These are phyloP conservation scores for Eristalis pertinax DNA, from an alignment of 2,888 invertebrate genomes.

Conservation along the genomic window DNA sequence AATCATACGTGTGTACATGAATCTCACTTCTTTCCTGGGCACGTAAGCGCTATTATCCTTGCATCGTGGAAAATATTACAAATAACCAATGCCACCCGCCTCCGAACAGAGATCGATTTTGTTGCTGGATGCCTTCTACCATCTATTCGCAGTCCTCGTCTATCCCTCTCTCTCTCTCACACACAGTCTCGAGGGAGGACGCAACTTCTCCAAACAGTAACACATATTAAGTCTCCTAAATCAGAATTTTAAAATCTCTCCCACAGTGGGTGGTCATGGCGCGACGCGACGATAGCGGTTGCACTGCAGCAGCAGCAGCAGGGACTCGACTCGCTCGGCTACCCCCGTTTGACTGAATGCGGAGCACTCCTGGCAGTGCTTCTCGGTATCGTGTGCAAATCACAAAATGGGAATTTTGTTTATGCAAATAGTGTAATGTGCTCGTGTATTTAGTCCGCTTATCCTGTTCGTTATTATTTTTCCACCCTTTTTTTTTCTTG, in stretches of 20 bases:
- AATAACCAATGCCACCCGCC: conserved; percentile 35
- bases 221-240: conserved; percentile 66
- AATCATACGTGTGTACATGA: conserved; percentile 6
- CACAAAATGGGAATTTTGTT: conserved; percentile 68
- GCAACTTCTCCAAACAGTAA: conserved; percentile 52
- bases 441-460: conserved; percentile 63
- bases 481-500: conserved; percentile 1
- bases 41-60: conserved; percentile 60
- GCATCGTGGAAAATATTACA: conserved; percentile 42
- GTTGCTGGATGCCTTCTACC: background rate
- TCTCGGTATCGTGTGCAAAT: conserved; percentile 38
- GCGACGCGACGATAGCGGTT: background rate
- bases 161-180: background rate
- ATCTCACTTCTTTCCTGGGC: conserved; percentile 29
- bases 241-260: conserved; percentile 62
- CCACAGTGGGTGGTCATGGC: too few species aligned
- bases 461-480: conserved; percentile 25
- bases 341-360: background rate
- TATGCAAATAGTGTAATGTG: conserved; percentile 70
- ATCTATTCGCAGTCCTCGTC: background rate
- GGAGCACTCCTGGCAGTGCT: background rate
- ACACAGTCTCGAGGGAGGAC: background rate
- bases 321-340: background rate
- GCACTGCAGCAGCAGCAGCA: too few species aligned
- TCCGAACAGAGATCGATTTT: conserved; percentile 34